These are phyloP conservation scores for Zoroaster sp. DNA, from an alignment of 53 echinoderm and acorn worm species.

Conservation along the genomic window DNA sequence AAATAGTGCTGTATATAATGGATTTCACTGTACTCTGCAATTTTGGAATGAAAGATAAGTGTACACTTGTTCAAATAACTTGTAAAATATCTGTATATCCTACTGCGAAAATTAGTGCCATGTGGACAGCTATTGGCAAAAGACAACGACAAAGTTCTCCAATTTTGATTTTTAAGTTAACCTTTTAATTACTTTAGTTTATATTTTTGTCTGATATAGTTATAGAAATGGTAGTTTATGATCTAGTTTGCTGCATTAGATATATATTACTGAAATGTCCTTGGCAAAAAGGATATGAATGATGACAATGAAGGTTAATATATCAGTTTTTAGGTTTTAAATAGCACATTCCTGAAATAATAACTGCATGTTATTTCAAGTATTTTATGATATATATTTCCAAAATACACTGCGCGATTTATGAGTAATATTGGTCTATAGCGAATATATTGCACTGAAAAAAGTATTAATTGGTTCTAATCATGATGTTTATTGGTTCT, in stretches of 20 bases:
- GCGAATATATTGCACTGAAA: background rate
- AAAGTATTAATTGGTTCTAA: background rate
- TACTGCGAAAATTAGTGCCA: background rate
- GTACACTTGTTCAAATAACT: background rate
- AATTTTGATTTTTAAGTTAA: background rate
- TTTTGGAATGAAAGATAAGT: background rate
- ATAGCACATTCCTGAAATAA: background rate
- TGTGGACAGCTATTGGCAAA: background rate
- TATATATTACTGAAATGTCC: background rate
- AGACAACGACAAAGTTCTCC: background rate
- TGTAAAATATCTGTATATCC: background rate
- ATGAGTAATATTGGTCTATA: background rate
- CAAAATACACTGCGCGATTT: background rate
- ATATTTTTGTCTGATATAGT: background rate
- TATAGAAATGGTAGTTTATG: background rate
- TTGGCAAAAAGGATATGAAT: background rate
- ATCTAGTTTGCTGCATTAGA: background rate
- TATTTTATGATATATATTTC: background rate
- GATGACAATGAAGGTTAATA: background rate
- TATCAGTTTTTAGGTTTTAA: too few species aligned
- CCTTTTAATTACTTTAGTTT: background rate
- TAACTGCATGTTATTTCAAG: background rate
- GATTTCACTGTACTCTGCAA: too few species aligned
- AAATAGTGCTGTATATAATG: too few species aligned
- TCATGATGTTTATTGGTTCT: background rate